These are phyloP conservation scores for Bucco capensis DNA, from an alignment of 2,113 vertebrate species.

Conservation along the genomic window DNA sequence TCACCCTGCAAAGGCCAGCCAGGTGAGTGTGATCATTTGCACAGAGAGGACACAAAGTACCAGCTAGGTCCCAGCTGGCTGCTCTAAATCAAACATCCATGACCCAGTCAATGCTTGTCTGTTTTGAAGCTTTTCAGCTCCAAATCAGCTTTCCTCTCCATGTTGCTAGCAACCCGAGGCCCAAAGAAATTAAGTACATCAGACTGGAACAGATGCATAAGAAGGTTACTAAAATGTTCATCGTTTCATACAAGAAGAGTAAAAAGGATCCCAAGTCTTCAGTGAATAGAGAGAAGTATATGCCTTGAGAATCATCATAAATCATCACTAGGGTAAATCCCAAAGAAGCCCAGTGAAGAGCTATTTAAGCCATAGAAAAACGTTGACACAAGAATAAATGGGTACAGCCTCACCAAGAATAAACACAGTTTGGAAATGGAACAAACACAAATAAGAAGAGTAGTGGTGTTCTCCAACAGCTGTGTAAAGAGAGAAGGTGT, in stretches of 20 bases:
- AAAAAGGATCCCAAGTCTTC: not conserved
- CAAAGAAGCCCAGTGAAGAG: not conserved
- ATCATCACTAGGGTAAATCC: slow-evolving; percentile 18
- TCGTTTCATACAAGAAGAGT: not conserved
- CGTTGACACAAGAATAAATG: slow-evolving; percentile 47
- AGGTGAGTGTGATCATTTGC: not conserved
- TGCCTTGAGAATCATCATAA: slow-evolving; percentile 6
- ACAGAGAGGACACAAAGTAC: not conserved
- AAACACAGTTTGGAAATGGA: slow-evolving; percentile 44
- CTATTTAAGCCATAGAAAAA: slow-evolving; percentile 57
- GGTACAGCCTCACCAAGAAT: slow-evolving; percentile 42
- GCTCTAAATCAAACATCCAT: not conserved
- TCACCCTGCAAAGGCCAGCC: not conserved
- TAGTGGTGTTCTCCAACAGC: not conserved
- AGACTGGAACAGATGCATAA: not conserved
- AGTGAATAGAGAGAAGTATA: not conserved
- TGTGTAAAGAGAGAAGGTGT: not conserved
- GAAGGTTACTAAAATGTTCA: not conserved
- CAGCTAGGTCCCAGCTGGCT: not conserved
- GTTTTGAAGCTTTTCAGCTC: not conserved
- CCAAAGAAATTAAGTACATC: not conserved
- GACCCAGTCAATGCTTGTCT: not conserved
- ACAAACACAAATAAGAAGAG: slow-evolving; percentile 31
- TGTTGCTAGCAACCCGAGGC: not conserved
- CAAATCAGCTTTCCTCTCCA: not conserved